Evolutionary conservation across 30 jellyfish, hydroid and myxozoan species (phyloP), one percentile per base, ranked within the genome.

Genomic region (Sanderia malayensis): DNA sequence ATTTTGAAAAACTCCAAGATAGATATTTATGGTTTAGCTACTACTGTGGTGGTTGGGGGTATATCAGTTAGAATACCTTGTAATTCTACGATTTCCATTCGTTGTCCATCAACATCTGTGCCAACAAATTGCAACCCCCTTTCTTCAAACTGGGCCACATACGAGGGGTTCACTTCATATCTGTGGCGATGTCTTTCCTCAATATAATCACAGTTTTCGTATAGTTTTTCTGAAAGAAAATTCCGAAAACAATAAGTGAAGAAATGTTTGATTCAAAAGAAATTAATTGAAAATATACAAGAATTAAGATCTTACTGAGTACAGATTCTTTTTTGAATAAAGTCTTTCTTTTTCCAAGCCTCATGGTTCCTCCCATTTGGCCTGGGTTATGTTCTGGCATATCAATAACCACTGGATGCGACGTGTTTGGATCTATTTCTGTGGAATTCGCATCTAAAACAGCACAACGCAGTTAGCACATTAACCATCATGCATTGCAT

Each of bases 361-460:
- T 67, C 96, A 92, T 85, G 8, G 99, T 92, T 27, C 96, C 99
- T 26, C 99, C 99, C 86, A 84, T 52, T 58, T 92, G 96, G 11
- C 96, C 96, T 18, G 87, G 96, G 55, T 92, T 92, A 81, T 84
- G 96, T 61, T 92, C 99, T 52, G 96, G 96, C 99, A 92, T 92
- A 32, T 92, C 99, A 22, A 92, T 81, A 4, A 92, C 95, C 76
- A 92, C 96, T 1, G 97, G 99, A 62, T 92, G 96, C 19, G 83
- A 78, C 10, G 99, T 93, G 23, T 74, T 46, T 20, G 99, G 97
- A 70, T 93, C 94, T n/a, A 73, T 46, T 71, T 93, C 99, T 23
- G 96, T 76, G 1, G 99, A 93, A 59, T 93, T 86, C 11, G 99
- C 99, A 73, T 70, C 96, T 84, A 46, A 1, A 76, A 70, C n/a